Evolutionary conservation across 2,113 vertebrate species (phyloP).

Genomic region (Catagonus wagneri): DNA sequence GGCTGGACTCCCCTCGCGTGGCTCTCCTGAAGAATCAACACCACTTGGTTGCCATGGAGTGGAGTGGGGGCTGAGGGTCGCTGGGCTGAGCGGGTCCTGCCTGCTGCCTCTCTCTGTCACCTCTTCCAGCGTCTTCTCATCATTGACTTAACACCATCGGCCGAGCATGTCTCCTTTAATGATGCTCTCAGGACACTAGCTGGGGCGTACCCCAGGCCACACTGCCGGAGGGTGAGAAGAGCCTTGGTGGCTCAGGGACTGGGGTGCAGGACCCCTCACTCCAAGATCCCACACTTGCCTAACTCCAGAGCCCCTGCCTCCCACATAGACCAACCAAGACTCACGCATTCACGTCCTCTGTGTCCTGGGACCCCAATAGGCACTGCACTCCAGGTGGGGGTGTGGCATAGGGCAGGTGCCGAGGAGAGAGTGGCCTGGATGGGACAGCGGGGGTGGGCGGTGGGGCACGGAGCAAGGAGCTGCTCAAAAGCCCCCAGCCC

Average conservation of each 20-base stretch:
- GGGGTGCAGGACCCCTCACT: not conserved
- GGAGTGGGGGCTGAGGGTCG: not conserved
- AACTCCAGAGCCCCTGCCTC: not conserved
- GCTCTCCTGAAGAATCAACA: not conserved
- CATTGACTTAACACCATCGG: rapidly evolving
- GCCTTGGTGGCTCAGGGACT: not conserved
- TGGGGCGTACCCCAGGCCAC: too few species aligned
- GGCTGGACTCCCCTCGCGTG: not conserved
- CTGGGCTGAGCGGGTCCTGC: not conserved
- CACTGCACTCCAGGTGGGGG: rapidly evolving
- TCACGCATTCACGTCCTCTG: not conserved
- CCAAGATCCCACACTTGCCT: rapidly evolving
- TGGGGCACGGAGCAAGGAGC: not conserved
- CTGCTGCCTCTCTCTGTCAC: rapidly evolving
- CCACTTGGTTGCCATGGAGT: not conserved
- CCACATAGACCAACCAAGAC: not conserved
- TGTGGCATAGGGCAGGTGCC: rapidly evolving
- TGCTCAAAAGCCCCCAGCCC: not conserved
- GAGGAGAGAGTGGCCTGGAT: not conserved
- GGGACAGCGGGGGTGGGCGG: not conserved
- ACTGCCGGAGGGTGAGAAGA: too few species aligned
- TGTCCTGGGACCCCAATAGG: not conserved
- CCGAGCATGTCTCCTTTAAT: not conserved
- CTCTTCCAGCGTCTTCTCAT: not conserved
- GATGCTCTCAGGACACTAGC: rapidly evolving